Conservation (phyloP, 1,140 invertebrate species). For the Formica exsecta region DNA sequence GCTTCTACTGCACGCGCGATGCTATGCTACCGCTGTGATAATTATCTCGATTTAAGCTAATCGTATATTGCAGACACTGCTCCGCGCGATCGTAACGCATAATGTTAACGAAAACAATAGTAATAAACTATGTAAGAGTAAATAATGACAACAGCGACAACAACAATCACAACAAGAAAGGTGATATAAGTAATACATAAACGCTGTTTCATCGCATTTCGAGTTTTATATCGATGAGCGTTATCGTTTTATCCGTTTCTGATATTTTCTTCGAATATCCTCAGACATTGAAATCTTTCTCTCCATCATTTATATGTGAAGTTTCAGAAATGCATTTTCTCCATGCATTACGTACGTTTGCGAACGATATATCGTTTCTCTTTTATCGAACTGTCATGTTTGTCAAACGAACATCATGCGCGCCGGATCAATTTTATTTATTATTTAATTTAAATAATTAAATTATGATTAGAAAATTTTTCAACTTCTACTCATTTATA, state of each 20-base stretch:
- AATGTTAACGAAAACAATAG: slow-evolving; percentile 49
- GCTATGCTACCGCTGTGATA: slow-evolving; percentile 49
- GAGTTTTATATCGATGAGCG: not conserved
- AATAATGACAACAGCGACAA: slow-evolving; percentile 60
- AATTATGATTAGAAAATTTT: not conserved
- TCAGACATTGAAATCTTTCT: not conserved
- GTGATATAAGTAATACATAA: slow-evolving; percentile 6
- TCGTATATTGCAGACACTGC: slow-evolving; percentile 50
- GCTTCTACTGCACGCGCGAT: slow-evolving; percentile 39
- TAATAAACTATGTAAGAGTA: slow-evolving; percentile 23
- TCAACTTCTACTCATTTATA: not conserved
- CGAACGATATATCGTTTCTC: not conserved
- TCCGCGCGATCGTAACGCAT: slow-evolving; percentile 26
- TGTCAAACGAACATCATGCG: not conserved
- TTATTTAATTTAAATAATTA: slow-evolving; percentile 5
- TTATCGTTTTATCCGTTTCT: not conserved
- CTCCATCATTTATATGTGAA: not conserved
- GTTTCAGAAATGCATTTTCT: not conserved
- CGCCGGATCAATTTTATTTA: not conserved
- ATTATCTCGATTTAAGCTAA: slow-evolving; percentile 53
- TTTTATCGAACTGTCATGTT: not conserved
- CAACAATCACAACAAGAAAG: slow-evolving; percentile 69
- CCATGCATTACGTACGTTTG: not conserved
- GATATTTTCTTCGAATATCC: not conserved
- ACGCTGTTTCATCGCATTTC: slow-evolving; percentile 7